These are phyloP conservation scores for Thunnus maccoyii DNA, from an alignment of 2,113 vertebrate species.

Conservation along the genomic window DNA sequence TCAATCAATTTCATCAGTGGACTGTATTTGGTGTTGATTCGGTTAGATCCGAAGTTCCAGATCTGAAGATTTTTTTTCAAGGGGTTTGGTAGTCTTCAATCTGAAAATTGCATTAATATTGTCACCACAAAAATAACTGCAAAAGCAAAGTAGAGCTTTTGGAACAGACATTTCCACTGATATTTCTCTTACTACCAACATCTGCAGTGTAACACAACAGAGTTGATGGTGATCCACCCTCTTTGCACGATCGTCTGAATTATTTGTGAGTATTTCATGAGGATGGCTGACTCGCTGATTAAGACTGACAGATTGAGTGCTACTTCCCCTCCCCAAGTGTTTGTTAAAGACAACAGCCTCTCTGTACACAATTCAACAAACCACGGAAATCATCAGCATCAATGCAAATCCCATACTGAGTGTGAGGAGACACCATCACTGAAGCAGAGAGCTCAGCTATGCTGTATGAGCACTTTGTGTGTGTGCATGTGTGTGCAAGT, in stretches of 20 bases:
- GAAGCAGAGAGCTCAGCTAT: neutral
- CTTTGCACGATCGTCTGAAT: conserved; percentile 23
- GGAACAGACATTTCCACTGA: neutral
- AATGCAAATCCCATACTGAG: neutral
- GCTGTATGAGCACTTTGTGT: neutral
- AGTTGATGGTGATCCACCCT: neutral
- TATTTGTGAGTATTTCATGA: conserved; percentile 37
- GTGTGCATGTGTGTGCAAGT: neutral
- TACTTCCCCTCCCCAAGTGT: neutral
- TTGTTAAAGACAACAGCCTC: conserved; percentile 9
- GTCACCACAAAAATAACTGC: neutral
- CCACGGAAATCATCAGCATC: conserved; percentile 11
- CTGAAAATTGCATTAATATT: neutral
- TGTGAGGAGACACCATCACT: neutral
- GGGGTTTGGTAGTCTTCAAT: neutral
- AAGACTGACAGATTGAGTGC: conserved; percentile 40
- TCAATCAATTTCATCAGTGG: accelerated
- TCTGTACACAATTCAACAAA: conserved; percentile 18
- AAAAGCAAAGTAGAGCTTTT: neutral
- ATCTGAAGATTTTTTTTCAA: neutral
- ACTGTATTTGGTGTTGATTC: too few relatives aligned
- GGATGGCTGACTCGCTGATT: conserved; percentile 42
- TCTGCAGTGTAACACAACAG: neutral
- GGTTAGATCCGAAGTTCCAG: neutral
- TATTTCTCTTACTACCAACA: neutral